Conservation (phyloP, 2,797 vertebrate genomes). For the Falco columbarius region DNA sequence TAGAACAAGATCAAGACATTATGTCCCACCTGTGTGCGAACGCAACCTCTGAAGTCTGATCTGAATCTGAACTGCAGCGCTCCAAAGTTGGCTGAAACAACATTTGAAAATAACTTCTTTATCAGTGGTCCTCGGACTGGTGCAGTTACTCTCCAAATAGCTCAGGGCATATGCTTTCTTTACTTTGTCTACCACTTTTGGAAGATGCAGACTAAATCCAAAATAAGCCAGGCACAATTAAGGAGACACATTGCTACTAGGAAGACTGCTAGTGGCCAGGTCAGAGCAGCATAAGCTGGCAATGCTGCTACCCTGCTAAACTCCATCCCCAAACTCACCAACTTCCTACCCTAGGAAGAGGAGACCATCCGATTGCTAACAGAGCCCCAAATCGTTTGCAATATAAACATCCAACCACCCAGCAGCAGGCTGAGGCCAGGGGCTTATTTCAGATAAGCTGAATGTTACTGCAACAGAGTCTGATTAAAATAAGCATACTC, state of each 20-base stretch:
- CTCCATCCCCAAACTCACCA: not conserved
- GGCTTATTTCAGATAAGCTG: not conserved
- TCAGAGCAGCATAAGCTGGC: not conserved
- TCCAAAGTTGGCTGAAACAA: not conserved
- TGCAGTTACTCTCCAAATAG: not conserved
- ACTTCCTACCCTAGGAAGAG: not conserved
- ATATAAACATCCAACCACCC: not conserved
- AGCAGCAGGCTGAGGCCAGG: not conserved
- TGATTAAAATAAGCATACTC: not conserved
- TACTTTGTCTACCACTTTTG: not conserved
- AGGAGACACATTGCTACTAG: not conserved
- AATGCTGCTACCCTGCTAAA: not conserved
- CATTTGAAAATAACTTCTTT: not conserved
- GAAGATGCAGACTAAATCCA: not conserved
- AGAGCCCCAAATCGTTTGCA: not conserved
- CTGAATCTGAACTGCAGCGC: not conserved
- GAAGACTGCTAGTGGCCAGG: not conserved
- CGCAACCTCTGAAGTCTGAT: not conserved
- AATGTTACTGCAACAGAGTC: not conserved
- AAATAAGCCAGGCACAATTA: not conserved
- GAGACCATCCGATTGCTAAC: rapidly evolving
- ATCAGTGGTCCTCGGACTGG: not conserved
- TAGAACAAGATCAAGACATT: not conserved
- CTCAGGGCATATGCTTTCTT: not conserved
- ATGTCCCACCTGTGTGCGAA: not conserved